Conservation (phyloP, 2,888 invertebrate genomes). For the Ochropacha duplaris region DNA sequence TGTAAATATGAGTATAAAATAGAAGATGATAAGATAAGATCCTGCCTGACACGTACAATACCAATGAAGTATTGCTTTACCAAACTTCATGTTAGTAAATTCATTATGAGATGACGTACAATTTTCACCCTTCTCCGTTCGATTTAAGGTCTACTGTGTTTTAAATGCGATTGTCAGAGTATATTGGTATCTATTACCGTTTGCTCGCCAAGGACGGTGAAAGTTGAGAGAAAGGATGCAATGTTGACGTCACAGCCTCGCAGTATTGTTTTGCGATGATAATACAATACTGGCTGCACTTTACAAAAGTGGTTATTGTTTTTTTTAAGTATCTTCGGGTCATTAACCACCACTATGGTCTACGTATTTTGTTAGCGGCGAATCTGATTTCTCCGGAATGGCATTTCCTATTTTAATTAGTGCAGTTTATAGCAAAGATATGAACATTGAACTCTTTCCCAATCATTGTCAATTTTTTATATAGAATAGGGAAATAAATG, state of each 20-base stretch:
- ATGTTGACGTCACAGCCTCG: conserved; percentile 49
- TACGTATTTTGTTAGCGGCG: not conserved
- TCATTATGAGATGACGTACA: conserved; percentile 13
- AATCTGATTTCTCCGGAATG: not conserved
- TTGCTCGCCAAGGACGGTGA: conserved; percentile 73
- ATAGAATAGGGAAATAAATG: not conserved
- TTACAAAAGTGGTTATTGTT: conserved; percentile 4
- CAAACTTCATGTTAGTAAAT: conserved; percentile 19
- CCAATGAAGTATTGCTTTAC: conserved; percentile 31
- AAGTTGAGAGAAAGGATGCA: conserved; percentile 75
- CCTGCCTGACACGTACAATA: conserved; percentile 22
- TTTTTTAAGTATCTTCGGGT: not conserved
- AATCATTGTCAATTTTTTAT: not conserved
- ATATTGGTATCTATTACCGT: conserved; percentile 36
- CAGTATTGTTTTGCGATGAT: conserved; percentile 24
- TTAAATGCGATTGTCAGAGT: conserved; percentile 15
- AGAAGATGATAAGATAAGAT: conserved; percentile 37
- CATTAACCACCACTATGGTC: not conserved
- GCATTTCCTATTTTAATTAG: not conserved
- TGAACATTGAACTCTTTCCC: too few species aligned
- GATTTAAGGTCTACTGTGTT: conserved; percentile 22
- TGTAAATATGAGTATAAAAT: conserved; percentile 17
- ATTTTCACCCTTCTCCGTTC: conserved; percentile 20
- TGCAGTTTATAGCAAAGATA: not conserved
- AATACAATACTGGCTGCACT: conserved; percentile 14